Percentiles rank a stretch among this genome's conserved stretches.
Conservation (phyloP, 2,797 vertebrate species). For the Galaxias olidus region DNA sequence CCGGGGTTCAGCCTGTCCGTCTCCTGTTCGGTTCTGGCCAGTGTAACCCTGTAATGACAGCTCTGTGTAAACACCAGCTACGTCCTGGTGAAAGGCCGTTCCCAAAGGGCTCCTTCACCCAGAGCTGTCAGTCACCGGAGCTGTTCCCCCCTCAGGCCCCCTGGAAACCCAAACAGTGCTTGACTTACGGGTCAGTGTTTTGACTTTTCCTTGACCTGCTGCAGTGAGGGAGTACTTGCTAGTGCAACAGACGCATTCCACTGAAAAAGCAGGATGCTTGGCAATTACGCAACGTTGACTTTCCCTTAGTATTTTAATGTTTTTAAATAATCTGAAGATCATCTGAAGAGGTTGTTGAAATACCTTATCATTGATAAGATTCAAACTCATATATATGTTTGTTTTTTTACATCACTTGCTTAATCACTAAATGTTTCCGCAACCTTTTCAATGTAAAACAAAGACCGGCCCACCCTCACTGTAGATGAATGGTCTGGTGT, state of each 20-base stretch:
- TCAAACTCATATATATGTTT: no score
- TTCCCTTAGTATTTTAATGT: no score
- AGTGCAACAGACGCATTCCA: background rate
- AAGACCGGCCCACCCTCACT: no score
- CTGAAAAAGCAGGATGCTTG: background rate
- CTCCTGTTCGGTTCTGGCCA: background rate
- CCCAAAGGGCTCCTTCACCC: slow-evolving; percentile 1
- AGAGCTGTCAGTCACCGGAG: slow-evolving; percentile 41
- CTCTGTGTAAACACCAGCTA: slow-evolving; percentile 11
- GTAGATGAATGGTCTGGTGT: no score
- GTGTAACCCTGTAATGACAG: slow-evolving; percentile 9
- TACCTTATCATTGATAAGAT: no score
- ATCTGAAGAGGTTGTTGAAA: no score
- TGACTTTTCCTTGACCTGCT: background rate
- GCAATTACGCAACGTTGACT: background rate
- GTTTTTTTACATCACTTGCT: no score
- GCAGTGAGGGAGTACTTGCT: background rate
- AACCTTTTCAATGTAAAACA: no score
- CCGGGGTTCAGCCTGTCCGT: no score
- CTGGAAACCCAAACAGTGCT: slow-evolving; percentile 8
- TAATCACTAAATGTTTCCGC: no score
- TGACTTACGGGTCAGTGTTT: slow-evolving; percentile 1
- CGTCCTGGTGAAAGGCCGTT: slow-evolving; percentile 11
- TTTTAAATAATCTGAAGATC: no score
- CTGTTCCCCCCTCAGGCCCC: slow-evolving; percentile 39